Evolutionary conservation across 2,888 invertebrate species (phyloP).

Genomic region (Drepanosiphum platanoidis): DNA sequence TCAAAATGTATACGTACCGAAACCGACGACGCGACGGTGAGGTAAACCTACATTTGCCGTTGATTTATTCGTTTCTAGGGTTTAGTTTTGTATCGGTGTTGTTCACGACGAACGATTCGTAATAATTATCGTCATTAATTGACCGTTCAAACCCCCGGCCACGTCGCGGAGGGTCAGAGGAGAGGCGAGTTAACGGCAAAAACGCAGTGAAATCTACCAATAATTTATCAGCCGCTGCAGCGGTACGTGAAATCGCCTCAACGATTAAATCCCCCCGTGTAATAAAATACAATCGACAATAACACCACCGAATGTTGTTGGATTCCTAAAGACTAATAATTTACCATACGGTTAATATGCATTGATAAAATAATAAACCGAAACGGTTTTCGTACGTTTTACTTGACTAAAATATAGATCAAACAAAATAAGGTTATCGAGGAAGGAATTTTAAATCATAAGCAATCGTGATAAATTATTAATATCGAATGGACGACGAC

Average conservation of each 20-base stretch:
- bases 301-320: not conserved
- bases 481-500: not conserved
- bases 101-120: not conserved
- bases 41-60: not conserved
- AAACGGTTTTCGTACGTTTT: conserved; percentile 17
- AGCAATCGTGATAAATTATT: not conserved
- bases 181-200: not conserved
- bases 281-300: not conserved
- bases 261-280: not conserved
- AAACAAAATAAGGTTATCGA: conserved; percentile 4
- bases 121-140: not conserved
- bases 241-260: not conserved
- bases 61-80: not conserved
- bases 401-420: conserved; percentile 23
- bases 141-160: not conserved
- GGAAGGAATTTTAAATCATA: not conserved
- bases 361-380: conserved; percentile 22
- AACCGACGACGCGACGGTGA: not conserved
- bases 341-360: not conserved
- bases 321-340: not conserved
- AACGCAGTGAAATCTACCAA: too few relatives aligned
- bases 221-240: not conserved
- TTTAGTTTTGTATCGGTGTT: not conserved
- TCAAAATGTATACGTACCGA: not conserved
- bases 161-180: not conserved